Base-by-base conservation (phyloP, 2,797 vertebrate genomes). In the Acestrorhynchus altus region DNA sequence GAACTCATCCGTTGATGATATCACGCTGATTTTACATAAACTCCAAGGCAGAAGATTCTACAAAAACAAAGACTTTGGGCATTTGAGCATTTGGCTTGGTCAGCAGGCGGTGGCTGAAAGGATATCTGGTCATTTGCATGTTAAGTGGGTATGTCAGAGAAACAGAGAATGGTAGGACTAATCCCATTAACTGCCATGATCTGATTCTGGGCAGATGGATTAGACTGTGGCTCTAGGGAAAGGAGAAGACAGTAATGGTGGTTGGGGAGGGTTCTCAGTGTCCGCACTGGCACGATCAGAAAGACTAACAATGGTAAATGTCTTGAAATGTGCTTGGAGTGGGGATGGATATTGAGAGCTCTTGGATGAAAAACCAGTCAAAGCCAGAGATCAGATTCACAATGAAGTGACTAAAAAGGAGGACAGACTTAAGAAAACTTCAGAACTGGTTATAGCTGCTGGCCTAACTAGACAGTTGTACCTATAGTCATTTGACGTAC, bases 121-220 rank as follows among this genome's bases (percentile, higher is more conserved):
- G 13, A 28, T 12, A 40, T 60, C 63, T 59, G 65, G 63, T 31
- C 77, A 63, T 68, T 77, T 81, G 74, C 54, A 82, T 66, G 65
- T 66, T 69, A 59, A 67, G 66, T 72, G 26, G 46, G 64, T 47
- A 18, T 70, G 52, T 63, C 22, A 68, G 59, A 72, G 70, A 46
- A 63, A 79, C 54, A 74, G 56, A 67, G 31, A 67, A 57, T 12
- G 18, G 15, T 15, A 10, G 49, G 24, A 61, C 40, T 64, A 83
- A 66, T 77, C 68, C 44, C 52, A 65, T 78, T 70, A 74, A 59
- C 52, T 61, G 46, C 16, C n/a, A 49, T 76, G 72, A 76, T 63
- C 35, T 52, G 66, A 76, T 54, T 68, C 39, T 26, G 28, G 16
- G 46, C 26, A 68, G 65, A 68, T 35, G 65, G 46, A 67, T 67